A percentile compares a stretch with the other conserved stretches of the same genome.
Conservation (phyloP, 2,797 vertebrate species). For the Pseudochaenichthys georgianus region DNA sequence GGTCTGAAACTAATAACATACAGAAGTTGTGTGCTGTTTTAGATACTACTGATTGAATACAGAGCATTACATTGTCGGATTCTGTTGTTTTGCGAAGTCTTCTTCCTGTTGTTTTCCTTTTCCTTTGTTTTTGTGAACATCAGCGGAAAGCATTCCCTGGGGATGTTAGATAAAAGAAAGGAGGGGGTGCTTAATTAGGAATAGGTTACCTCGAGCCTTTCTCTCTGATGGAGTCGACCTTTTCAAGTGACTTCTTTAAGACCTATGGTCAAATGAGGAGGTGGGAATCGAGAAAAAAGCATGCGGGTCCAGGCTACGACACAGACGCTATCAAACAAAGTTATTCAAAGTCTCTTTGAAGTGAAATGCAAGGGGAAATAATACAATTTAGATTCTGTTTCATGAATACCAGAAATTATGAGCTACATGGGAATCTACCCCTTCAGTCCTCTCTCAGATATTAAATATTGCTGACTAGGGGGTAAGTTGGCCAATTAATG, state of each 20-base stretch:
- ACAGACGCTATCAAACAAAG: conserved; percentile 54
- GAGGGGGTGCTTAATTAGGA: conserved; percentile 68
- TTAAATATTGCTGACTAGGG: conserved; percentile 84
- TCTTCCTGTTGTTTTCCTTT: conserved; percentile 61
- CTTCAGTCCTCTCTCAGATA: conserved; percentile 67
- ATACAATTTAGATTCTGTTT: conserved; percentile 70
- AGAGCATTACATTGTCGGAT: conserved; percentile 35
- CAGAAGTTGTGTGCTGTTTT: conserved; percentile 9
- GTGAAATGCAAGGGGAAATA: conserved; percentile 53
- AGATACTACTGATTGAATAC: conserved; percentile 26
- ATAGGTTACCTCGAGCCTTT: conserved; percentile 46
- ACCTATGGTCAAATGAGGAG: conserved; percentile 43
- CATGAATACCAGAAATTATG: conserved; percentile 68
- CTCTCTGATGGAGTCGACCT: conserved; percentile 55
- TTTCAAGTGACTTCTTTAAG: conserved; percentile 55
- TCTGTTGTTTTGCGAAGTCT: conserved; percentile 45
- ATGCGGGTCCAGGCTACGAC: conserved; percentile 22
- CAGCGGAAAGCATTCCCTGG: conserved; percentile 61
- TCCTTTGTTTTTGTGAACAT: conserved; percentile 59
- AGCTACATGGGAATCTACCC: conserved; percentile 57
- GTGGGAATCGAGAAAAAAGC: conserved; percentile 23
- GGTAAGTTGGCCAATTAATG: conserved; percentile 80
- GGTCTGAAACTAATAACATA: conserved; percentile 33
- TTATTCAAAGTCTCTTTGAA: conserved; percentile 70
- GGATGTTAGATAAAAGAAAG: conserved; percentile 58